Evolutionary conservation across 2,888 invertebrate species (phyloP), one percentile per base, ranked within the genome.

Genomic region (Emesis russula): DNA sequence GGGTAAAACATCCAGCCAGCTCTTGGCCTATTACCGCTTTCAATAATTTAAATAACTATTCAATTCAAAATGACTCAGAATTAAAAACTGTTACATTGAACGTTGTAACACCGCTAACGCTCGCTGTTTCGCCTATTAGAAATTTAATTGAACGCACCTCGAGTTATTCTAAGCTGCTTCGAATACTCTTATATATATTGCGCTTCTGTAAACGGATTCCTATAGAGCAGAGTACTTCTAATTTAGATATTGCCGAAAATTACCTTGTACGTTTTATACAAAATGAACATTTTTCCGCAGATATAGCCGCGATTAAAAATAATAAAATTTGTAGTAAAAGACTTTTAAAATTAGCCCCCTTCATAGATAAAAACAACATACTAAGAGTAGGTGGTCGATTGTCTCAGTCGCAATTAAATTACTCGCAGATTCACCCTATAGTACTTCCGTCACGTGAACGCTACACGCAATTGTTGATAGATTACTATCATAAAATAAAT

Each of bases 371-470:
- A 53, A 53, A 53, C 7, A 53, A 53, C 0, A 77, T 63, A 33
- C 38, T 58, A n/a, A 33, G 58, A 63, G 76, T 76, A 5, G 76
- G 76, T 33, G 76, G 63, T 36, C 48, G 76, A 13, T 36, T 76
- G 7, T 36, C 31, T 58, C 53, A 76, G 3, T 58, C 76, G 15
- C 63, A 76, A 58, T 76, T 76, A 58, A 15, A 58, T 76, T 76
- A 58, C 58, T 36, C 58, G 31, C 76, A 76, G 36, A 76, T 58
- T 36, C 76, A 76, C 13, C 76, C 53, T 36, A 76, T 76, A 58
- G n/a, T 76, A 15, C 18, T 76, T n/a, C 63, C 41, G 1, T 15
- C 13, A 11, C 53, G n/a, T 11, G 53, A 53, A 3, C 53, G 53
- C 11, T 11, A 15, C 13, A 53, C 53, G 7, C 53, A 53, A 13